Evolutionary conservation across 2,888 invertebrate species (phyloP).

Genomic region (Drosophila ustulata): DNA sequence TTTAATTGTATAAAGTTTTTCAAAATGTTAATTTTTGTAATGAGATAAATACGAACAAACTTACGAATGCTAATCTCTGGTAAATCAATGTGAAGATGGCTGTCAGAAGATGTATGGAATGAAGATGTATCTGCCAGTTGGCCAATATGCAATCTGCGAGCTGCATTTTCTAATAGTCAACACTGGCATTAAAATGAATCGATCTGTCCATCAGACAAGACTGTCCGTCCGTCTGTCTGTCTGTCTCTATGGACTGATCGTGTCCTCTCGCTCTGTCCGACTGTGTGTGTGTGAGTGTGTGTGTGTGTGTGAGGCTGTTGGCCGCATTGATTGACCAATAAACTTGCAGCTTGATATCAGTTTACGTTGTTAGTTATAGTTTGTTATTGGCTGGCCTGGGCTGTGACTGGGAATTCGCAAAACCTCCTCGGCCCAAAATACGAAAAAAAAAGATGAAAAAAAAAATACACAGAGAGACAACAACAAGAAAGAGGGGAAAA

Average conservation of each 20-base stretch:
- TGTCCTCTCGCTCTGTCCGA: slow-evolving; percentile 29
- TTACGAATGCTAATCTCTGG: too few relatives aligned
- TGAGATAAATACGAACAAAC: too few relatives aligned
- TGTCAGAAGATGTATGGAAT: not conserved
- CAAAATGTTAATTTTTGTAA: too few relatives aligned
- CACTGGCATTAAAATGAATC: slow-evolving; percentile 32
- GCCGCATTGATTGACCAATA: slow-evolving; percentile 82
- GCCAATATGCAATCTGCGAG: slow-evolving; percentile 9
- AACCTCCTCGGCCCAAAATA: slow-evolving; percentile 40
- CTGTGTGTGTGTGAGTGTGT: not conserved
- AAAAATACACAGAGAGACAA: not conserved
- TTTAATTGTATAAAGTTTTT: too few relatives aligned
- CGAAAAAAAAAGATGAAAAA: not conserved
- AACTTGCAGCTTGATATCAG: slow-evolving; percentile 83
- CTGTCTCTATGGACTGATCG: slow-evolving; percentile 20
- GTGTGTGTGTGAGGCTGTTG: slow-evolving; percentile 31
- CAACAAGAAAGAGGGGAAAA: slow-evolving; percentile 36
- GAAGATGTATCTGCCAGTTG: slow-evolving; percentile 2
- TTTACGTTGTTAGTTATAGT: slow-evolving; percentile 78
- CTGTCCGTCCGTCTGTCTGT: slow-evolving; percentile 4
- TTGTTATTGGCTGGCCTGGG: slow-evolving; percentile 70
- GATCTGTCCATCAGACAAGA: slow-evolving; percentile 16
- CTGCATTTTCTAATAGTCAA: slow-evolving; percentile 46
- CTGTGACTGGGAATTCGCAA: slow-evolving; percentile 43
- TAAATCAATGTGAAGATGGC: not conserved